phyloP scores from a whole-genome alignment of 2,797 vertebrate species.

The Coendou prehensilis region DNA sequence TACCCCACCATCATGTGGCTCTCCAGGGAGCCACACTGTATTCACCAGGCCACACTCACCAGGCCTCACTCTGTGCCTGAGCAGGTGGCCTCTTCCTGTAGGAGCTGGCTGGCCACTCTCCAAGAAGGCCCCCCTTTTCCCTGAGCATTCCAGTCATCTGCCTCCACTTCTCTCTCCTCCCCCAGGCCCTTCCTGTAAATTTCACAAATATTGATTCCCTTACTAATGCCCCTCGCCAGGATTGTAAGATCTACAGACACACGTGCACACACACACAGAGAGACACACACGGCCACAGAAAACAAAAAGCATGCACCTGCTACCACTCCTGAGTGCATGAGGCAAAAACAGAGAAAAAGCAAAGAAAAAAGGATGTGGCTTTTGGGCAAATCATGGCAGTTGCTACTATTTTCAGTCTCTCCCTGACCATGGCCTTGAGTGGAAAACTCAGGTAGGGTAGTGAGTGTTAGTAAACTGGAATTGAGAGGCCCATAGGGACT shows the following conservation, averaged over 20 bases:
- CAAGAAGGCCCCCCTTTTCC: neutral
- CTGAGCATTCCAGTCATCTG: constrained; percentile 1
- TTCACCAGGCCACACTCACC: neutral
- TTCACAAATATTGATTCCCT: constrained; percentile 81
- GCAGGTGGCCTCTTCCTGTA: neutral
- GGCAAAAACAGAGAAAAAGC: constrained; percentile 19
- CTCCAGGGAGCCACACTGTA: rapidly evolving
- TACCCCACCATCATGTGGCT: too few relatives aligned
- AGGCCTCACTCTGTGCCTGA: neutral
- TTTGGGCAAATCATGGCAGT: neutral
- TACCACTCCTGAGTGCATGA: constrained; percentile 69
- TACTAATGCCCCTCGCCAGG: constrained; percentile 70
- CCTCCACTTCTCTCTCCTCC: constrained; percentile 38
- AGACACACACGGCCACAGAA: constrained; percentile 54
- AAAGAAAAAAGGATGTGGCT: neutral
- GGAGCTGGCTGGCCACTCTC: neutral
- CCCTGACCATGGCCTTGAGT: constrained; percentile 33
- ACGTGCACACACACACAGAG: constrained; percentile 31
- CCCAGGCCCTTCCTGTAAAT: constrained; percentile 28
- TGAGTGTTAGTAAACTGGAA: constrained; percentile 5
- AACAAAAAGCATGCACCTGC: constrained; percentile 67
- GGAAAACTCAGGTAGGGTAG: constrained; percentile 55
- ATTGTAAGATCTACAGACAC: neutral
- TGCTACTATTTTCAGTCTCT: constrained; percentile 44
- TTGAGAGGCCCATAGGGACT: constrained; percentile 18